Conservation (phyloP, 2,113 vertebrate genomes). For the Hippolais icterina region DNA sequence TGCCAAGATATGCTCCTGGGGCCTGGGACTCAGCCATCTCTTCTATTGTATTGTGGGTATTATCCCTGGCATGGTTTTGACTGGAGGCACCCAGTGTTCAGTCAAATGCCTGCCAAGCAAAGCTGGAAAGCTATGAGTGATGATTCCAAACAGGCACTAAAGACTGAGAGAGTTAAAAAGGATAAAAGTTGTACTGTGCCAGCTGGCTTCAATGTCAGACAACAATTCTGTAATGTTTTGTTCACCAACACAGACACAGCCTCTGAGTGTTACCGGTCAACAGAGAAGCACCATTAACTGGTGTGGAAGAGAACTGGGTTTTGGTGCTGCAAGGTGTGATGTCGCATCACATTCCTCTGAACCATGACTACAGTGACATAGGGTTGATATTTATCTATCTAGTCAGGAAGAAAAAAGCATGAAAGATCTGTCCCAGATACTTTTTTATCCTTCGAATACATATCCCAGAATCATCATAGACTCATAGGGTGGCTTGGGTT, state of each 20-base stretch:
- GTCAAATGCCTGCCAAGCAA: neutral
- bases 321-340: neutral
- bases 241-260: neutral
- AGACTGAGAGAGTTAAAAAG: neutral
- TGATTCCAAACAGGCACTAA: neutral
- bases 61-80: neutral
- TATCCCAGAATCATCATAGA: neutral
- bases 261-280: neutral
- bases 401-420: neutral
- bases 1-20: neutral
- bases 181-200: neutral
- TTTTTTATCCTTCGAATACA: neutral
- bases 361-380: neutral
- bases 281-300: neutral
- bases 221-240: neutral
- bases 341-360: neutral
- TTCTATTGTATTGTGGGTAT: neutral
- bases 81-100: neutral
- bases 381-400: neutral
- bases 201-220: neutral
- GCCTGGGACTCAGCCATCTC: neutral
- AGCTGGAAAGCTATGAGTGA: neutral
- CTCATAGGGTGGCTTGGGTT: neutral
- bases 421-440: neutral
- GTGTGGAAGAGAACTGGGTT: neutral